Base-by-base conservation (phyloP, 2,888 invertebrate genomes). In the Taenaris catops region DNA sequence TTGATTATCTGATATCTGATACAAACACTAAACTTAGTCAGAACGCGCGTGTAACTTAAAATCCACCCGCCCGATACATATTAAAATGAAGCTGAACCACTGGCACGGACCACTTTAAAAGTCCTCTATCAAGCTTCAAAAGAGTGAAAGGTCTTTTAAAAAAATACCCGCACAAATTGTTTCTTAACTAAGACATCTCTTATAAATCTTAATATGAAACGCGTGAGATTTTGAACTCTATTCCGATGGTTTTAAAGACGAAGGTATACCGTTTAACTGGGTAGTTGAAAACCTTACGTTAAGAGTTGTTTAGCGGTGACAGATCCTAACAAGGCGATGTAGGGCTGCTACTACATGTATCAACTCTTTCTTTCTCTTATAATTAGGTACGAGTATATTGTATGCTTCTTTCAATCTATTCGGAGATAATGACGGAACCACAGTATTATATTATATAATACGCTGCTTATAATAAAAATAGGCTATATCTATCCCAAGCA, bases 301-400 rank as follows among this genome's bases (percentile, higher is more conserved):
- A 20, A 41, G 39, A 37, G 43, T 24, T 43, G 37, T 20, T 41
- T 40, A 38, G 37, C 37, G 43, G 43, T 48, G 48, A 48, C 45
- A 43, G 43, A 32, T 36, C 23, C 39, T 48, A 48, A 48, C 48
- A 41, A 48, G 43, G 20, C 8, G 4, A 20, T 7, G 1, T 38
- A 48, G 39, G 45, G 48, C 32, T 44, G 41, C 1, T 27, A 8
- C 25, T n/a, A 1, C 4, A n/a, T n/a, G n/a, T n/a, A 16, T 16
- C 16, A 16, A 5, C 16, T 3, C 16, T 5, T 16, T 16, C 16
- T 16, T 16, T 1, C 16, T 16, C 5, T 16, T 16, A 4, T 16
- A 16, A 16, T 16, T 16, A n/a, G n/a, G n/a, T n/a, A n/a, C n/a
- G n/a, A n/a, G n/a, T n/a, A n/a, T n/a, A n/a, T n/a, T n/a, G n/a